Evolutionary conservation across 2,888 invertebrate genomes (phyloP), one percentile per base, ranked within the genome.

Genomic region (Bembecia ichneumoniformis): DNA sequence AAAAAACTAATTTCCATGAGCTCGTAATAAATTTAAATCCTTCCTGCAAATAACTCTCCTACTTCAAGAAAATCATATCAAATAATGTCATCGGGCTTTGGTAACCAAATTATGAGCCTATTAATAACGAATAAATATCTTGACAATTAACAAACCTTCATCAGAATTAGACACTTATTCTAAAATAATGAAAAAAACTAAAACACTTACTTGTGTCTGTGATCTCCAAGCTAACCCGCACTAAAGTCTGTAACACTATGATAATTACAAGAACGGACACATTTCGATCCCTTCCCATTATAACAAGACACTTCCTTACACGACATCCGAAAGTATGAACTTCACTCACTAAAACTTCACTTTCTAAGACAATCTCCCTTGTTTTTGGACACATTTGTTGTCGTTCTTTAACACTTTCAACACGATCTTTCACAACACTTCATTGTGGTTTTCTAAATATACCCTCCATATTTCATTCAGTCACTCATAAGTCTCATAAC

Each of bases 161-260:
- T n/a, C n/a, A n/a, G n/a, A n/a, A n/a, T n/a, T n/a, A n/a, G n/a
- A n/a, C n/a, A n/a, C n/a, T n/a, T n/a, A n/a, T n/a, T n/a, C 28
- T 9, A 28, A 28, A 28, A 9, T 28, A 9, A 9, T 9, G 5
- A 4, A 28, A 28, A 28, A 28, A 28, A 28, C 5, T 28, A 9
- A 9, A 44, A 16, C 54, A 81, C 84, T 83, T 55, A 86, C 84
- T 76, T 55, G 81, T 69, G 60, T 83, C 84, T 55, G 82, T 68
- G 35, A 81, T 80, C 65, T 84, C 84, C 61, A 75, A 63, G 48
- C 83, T 84, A 20, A 61, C 69, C 40, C 67, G 55, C 59, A 83
- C 72, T 59, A 80, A 53, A 49, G 64, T 66, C 57, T 64, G 66
- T 40, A 79, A 51, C 65, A 79, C 68, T 36, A 72, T 35, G 55